Evolutionary conservation across 2,113 vertebrate species (phyloP), one percentile per base, ranked within the genome.

Genomic region (Hoplias malabaricus): DNA sequence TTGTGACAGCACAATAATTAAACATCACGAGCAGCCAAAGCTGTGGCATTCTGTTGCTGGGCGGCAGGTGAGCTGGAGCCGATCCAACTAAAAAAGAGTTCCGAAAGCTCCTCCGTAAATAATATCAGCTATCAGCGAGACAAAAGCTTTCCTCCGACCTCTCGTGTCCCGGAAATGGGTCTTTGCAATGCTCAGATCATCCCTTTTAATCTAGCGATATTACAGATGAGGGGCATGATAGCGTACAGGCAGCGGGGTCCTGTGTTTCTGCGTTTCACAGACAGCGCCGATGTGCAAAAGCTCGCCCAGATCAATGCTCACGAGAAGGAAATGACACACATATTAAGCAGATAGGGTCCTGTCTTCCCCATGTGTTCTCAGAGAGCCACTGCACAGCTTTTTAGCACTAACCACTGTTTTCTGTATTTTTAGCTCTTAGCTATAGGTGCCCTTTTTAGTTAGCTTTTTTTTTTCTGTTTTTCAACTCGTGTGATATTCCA

Each of bases 121-220:
- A 77, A 40, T 21, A 75, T 68, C 62, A 50, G 54, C 29, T 61
- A 57, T 40, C 62, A 73, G 67, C 0, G 59, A 63, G 72, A 80
- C 29, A 61, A 75, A 80, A 61, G 72, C 72, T 57, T n/a, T 69
- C 23, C 72, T 74, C 69, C 36, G 69, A 69, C 78, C 56, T 80
- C 83, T 69, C 76, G 75, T 78, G 82, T 82, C 70, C 63, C 78
- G 85, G 85, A 89, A 88, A 80, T 75, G 84, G 82, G 88, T 85
- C 86, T 89, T 21, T 86, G 85, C 87, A 91, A 93, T 92, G 87
- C 89, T 84, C 19, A 79, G 92, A 91, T 91, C 88, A 92, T 92
- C 89, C 89, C 66, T 67, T 82, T 87, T 93, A 93, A 93, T 93
- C 90, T 89, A 88, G 77, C 77, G 86, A 92, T 90, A 93, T 90